A percentile compares a stretch with the other conserved stretches of the same genome.
Evolutionary conservation across 2,888 invertebrate genomes (phyloP).

Genomic region (Ectemnius lituratus): DNA sequence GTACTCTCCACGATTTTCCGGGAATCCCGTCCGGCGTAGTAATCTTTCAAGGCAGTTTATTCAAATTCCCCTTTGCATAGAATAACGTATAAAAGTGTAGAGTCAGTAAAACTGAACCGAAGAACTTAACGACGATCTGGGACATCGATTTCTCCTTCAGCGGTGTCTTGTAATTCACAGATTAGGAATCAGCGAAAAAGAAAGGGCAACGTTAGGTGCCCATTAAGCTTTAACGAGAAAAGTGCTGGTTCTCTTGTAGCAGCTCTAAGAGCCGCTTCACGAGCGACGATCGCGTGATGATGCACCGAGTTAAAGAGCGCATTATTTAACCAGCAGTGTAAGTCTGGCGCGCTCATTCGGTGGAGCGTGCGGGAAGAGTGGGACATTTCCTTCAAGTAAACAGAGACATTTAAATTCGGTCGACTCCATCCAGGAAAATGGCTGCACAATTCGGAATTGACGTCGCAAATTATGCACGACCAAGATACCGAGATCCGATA

Average conservation of each 20-base stretch:
- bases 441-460: neutral
- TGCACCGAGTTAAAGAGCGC: slow-evolving; percentile 5
- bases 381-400: slow-evolving; percentile 20
- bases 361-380: slow-evolving; percentile 35
- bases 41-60: neutral
- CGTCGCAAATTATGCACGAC: slow-evolving; percentile 3
- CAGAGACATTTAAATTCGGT: slow-evolving; percentile 5
- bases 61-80: neutral
- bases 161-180: slow-evolving; percentile 46
- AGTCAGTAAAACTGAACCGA: slow-evolving; percentile 24
- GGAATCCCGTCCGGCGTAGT: neutral
- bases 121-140: slow-evolving; percentile 44
- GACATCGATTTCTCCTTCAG: slow-evolving; percentile 49
- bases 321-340: slow-evolving; percentile 5
- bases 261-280: slow-evolving; percentile 18
- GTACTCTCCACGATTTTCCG: too few relatives aligned
- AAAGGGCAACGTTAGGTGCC: slow-evolving; percentile 39
- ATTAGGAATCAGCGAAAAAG: slow-evolving; percentile 31
- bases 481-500: too few relatives aligned
- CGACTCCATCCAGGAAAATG: neutral
- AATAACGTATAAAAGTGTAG: slow-evolving; percentile 8
- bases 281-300: slow-evolving; percentile 11
- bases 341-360: slow-evolving; percentile 20
- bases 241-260: slow-evolving; percentile 31
- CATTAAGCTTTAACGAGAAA: slow-evolving; percentile 50